Evolutionary conservation across 2,113 vertebrate genomes (phyloP).

Genomic region (Salvelinus namaycush): DNA sequence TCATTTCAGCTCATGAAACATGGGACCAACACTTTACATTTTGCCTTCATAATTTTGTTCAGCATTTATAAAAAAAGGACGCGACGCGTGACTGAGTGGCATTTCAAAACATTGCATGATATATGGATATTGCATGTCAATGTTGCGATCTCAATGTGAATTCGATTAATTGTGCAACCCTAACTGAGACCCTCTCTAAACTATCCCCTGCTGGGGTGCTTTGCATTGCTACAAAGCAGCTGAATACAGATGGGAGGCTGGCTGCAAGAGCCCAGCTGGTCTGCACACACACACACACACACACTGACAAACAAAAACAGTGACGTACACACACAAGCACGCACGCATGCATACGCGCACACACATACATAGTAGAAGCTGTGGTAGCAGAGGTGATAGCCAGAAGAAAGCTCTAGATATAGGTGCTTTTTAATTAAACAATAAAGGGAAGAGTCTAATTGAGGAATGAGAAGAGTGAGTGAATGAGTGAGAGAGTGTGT

Average conservation of each 20-base stretch:
- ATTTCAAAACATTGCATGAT: too few species aligned
- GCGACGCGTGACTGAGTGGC: too few species aligned
- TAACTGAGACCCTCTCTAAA: background rate
- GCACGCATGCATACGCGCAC: background rate
- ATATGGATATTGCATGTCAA: too few species aligned
- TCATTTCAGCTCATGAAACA: too few species aligned
- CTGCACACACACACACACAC: background rate
- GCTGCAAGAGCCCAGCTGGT: background rate
- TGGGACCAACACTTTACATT: too few species aligned
- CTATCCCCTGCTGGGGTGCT: background rate
- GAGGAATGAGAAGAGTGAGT: background rate
- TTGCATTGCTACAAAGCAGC: background rate
- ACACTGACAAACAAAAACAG: background rate
- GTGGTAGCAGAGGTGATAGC: background rate
- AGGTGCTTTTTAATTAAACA: background rate
- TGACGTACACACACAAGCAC: background rate
- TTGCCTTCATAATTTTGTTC: too few species aligned
- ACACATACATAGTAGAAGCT: slow-evolving; percentile 5
- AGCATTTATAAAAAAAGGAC: too few species aligned
- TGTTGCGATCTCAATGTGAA: too few species aligned
- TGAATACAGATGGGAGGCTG: background rate
- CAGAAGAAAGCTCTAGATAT: background rate
- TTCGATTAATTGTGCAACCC: too few species aligned
- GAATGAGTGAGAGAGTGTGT: background rate
- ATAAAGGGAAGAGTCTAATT: slow-evolving; percentile 5